phyloP scores from a whole-genome alignment of 1,140 invertebrate species.

The Drosophila arizonae region DNA sequence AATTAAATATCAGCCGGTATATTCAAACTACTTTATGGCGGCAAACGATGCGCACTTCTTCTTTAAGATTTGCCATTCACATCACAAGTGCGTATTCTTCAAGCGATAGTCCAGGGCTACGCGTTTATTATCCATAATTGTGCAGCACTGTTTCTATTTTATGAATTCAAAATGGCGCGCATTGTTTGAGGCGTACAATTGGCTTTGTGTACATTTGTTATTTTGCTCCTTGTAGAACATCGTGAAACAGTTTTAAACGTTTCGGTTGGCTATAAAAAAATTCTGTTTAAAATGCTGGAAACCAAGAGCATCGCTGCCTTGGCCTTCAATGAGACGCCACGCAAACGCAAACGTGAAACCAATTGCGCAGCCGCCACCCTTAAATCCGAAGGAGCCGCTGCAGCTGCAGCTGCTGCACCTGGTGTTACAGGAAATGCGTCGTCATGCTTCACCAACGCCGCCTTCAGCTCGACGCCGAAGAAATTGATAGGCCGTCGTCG shows the following conservation, averaged over 20 bases:
- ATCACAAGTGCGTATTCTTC: no score
- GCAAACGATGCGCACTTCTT: neutral
- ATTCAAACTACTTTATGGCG: neutral
- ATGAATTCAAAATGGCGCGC: conserved; percentile 39
- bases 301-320: conserved; percentile 68
- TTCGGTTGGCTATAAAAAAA: neutral
- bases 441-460: conserved; percentile 76
- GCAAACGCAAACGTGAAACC: conserved; percentile 75
- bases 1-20: neutral
- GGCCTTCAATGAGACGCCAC: conserved; percentile 65
- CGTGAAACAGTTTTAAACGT: neutral
- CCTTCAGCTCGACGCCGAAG: conserved; percentile 79
- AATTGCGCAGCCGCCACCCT: conserved; percentile 27
- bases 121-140: neutral
- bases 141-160: conserved; percentile 8
- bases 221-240: neutral
- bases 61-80: conserved; percentile 14
- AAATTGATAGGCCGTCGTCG: conserved; percentile 61
- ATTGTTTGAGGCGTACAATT: conserved; percentile 24
- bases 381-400: conserved; percentile 44
- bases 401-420: conserved; percentile 29
- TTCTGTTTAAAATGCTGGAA: conserved; percentile 49
- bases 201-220: conserved; percentile 33
- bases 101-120: neutral
- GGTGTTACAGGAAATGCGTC: conserved; percentile 28